Evolutionary conservation across 2,888 invertebrate species (phyloP).

Genomic region (Harpalus rufipes): DNA sequence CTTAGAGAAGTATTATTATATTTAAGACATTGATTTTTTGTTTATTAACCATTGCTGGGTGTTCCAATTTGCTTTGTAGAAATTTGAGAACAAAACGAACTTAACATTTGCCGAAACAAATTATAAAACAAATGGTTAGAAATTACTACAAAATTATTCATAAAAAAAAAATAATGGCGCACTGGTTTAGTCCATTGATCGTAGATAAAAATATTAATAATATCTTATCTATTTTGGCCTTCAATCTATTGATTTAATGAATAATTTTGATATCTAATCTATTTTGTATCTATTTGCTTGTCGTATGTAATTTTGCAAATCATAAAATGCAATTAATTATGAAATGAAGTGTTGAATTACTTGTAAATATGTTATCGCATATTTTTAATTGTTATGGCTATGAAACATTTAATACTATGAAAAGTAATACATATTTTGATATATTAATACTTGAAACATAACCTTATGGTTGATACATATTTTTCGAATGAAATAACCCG

Average conservation of each 20-base stretch:
- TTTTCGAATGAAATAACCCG: neutral
- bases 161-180: too few relatives aligned
- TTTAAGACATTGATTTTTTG: too few relatives aligned
- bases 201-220: too few relatives aligned
- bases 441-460: neutral
- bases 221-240: neutral
- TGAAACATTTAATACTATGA: neutral
- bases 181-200: too few relatives aligned
- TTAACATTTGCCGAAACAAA: too few relatives aligned
- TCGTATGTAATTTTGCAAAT: neutral
- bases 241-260: neutral
- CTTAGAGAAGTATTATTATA: too few relatives aligned
- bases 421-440: neutral
- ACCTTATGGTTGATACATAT: neutral
- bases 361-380: neutral
- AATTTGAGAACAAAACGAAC: too few relatives aligned
- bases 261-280: neutral
- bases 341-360: neutral
- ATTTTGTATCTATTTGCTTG: constrained; percentile 7
- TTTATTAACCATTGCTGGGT: too few relatives aligned
- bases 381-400: neutral
- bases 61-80: too few relatives aligned
- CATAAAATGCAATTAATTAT: neutral
- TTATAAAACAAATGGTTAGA: too few relatives aligned
- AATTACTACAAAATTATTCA: too few relatives aligned